Conservation (phyloP, 2,113 vertebrate species). For the Motacilla tschutschensis region DNA sequence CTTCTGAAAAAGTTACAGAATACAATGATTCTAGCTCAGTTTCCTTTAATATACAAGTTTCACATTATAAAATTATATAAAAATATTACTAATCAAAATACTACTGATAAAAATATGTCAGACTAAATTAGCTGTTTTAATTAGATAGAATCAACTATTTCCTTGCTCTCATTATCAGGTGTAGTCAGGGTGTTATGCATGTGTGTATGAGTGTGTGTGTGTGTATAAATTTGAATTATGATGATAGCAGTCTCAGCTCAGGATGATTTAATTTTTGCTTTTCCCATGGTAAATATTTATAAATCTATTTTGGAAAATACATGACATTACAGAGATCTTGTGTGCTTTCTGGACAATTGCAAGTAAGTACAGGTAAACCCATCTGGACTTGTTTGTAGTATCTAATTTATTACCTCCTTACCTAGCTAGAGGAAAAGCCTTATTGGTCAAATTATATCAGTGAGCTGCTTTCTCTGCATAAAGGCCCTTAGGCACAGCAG, state of each 20-base stretch:
- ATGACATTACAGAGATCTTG: background rate
- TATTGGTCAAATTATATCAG: slow-evolving; percentile 5
- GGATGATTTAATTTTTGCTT: slow-evolving; percentile 31
- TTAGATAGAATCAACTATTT: slow-evolving; percentile 49
- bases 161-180: slow-evolving; percentile 45
- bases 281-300: slow-evolving; percentile 56
- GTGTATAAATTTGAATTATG: slow-evolving; percentile 16
- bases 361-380: background rate
- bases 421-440: slow-evolving; percentile 1
- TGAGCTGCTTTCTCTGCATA: background rate
- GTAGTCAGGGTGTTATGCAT: background rate
- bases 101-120: slow-evolving; percentile 33
- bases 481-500: slow-evolving; percentile 19
- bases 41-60: slow-evolving; percentile 34
- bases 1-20: slow-evolving; percentile 51
- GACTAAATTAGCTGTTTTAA: slow-evolving; percentile 68
- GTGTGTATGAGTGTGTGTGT: background rate
- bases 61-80: slow-evolving; percentile 9
- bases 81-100: slow-evolving; percentile 50
- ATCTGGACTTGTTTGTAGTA: slow-evolving; percentile 32
- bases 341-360: background rate
- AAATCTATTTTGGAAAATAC: slow-evolving; percentile 34
- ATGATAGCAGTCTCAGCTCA: slow-evolving; percentile 28
- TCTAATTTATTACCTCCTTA: slow-evolving; percentile 45
- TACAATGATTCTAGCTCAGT: slow-evolving; percentile 29